phyloP scores from a whole-genome alignment of 1,140 invertebrate genomes.

The Onthophagus taurus region DNA sequence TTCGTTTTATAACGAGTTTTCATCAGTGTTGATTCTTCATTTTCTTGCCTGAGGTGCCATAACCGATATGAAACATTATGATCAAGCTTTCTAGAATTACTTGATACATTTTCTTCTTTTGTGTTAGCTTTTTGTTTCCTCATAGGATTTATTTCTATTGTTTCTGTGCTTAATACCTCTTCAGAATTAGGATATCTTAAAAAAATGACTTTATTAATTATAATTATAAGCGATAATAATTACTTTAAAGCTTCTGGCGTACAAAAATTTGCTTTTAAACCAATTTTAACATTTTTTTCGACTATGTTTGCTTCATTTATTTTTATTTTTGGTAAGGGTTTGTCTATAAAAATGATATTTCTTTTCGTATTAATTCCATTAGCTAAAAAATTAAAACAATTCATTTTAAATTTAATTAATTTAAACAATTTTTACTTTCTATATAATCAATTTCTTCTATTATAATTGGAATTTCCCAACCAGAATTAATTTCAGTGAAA shows the following conservation, averaged over 20 bases:
- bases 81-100: constrained; percentile 8
- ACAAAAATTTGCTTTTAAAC: constrained; percentile 33
- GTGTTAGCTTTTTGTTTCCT: neutral
- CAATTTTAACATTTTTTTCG: constrained; percentile 34
- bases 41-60: constrained; percentile 36
- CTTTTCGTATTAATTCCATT: constrained; percentile 23
- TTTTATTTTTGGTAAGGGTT: constrained; percentile 33
- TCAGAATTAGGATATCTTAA: neutral
- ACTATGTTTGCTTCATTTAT: constrained; percentile 35
- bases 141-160: neutral
- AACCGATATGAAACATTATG: constrained; percentile 38
- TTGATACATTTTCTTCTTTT: neutral
- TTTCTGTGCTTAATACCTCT: neutral
- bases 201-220: neutral
- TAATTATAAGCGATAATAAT: neutral
- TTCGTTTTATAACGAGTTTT: constrained; percentile 34
- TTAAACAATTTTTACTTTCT: constrained; percentile 13
- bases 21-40: constrained; percentile 30
- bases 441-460: constrained; percentile 31
- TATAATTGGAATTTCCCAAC: constrained; percentile 39
- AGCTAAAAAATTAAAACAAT: constrained; percentile 19
- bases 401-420: neutral
- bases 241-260: constrained; percentile 24
- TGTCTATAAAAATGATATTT: constrained; percentile 40
- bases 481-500: constrained; percentile 31